Evolutionary conservation across 2,888 invertebrate species (phyloP), one percentile per base, ranked within the genome.

Genomic region (Dorcus hopei): DNA sequence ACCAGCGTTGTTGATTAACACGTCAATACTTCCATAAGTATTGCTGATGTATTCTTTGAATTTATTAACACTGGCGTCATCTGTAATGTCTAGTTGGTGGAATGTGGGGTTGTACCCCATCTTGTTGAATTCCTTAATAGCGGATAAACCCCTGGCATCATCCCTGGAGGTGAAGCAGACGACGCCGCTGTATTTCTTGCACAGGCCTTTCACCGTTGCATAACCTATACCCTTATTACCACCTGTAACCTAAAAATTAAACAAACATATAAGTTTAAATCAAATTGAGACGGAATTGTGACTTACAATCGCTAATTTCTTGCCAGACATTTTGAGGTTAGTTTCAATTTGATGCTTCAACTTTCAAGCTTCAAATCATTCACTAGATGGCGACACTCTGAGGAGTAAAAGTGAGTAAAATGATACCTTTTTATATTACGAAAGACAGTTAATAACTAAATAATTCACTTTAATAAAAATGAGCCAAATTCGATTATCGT

Each of bases 91-190:
- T 16, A 92, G 77, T 67, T 87, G 87, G 71, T 90, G 87, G 71
- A 84, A 91, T 52, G 80, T 72, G 0, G 85, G 83, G 45, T 80
- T 76, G 3, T 82, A 74, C 57, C 83, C 83, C 26, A 83, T 74
- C 65, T 83, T 74, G 49, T 86, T 81, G 2, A 90, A 74, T 56
- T 80, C 77, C 64, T 81, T 76, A 3, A 89, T 82, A 6, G 90
- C 88, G 61, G 78, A 78, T 61, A 79, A 62, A 0, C 89, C 89
- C 61, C 83, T 77, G 2, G 68, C 72, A 63, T 80, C 79, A 72
- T 86, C 80, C 71, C 89, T 80, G 1, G 88, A 81, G 45, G 91
- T 90, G 49, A 92, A 76, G 73, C 88, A 89, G 1, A 92, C 89
- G 51, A 79, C 79, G 8, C 89, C 91, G 52, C 86, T 72, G 72